These are phyloP conservation scores for Apocrypta bakeri DNA, from an alignment of 1,140 invertebrate genomes.

Conservation along the genomic window DNA sequence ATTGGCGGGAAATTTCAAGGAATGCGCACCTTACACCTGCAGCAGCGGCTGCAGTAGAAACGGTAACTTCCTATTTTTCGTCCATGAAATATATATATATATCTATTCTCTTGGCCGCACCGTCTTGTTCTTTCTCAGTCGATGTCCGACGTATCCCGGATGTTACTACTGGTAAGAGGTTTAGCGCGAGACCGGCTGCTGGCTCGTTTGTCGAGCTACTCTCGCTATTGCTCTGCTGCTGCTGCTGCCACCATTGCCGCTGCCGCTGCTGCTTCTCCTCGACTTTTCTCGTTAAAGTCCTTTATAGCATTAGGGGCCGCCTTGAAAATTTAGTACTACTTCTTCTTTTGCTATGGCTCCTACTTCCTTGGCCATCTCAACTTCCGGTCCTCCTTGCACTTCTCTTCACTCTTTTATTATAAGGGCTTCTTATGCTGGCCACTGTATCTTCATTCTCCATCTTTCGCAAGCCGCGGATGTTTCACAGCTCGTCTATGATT, in stretches of 20 bases:
- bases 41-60: neutral
- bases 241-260: slow-evolving; percentile 18
- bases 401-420: neutral
- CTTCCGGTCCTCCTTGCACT: too few species aligned
- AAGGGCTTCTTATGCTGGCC: neutral
- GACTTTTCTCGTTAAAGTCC: slow-evolving; percentile 47
- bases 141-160: slow-evolving; percentile 25
- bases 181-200: slow-evolving; percentile 25
- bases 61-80: slow-evolving; percentile 37
- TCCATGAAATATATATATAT: neutral
- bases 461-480: neutral
- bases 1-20: slow-evolving; percentile 26
- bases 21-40: neutral
- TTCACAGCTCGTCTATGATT: slow-evolving; percentile 22
- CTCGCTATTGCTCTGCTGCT: slow-evolving; percentile 10
- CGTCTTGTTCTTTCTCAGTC: neutral
- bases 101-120: neutral
- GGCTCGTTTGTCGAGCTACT: slow-evolving; percentile 36
- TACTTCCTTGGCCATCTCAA: neutral
- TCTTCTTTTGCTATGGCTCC: neutral
- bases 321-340: slow-evolving; percentile 45
- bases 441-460: neutral
- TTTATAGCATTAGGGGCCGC: slow-evolving; percentile 41
- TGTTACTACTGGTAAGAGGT: slow-evolving; percentile 43
- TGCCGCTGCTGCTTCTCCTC: slow-evolving; percentile 39